Evolutionary conservation across 2,888 invertebrate genomes (phyloP).

Genomic region (Artemia sinica): DNA sequence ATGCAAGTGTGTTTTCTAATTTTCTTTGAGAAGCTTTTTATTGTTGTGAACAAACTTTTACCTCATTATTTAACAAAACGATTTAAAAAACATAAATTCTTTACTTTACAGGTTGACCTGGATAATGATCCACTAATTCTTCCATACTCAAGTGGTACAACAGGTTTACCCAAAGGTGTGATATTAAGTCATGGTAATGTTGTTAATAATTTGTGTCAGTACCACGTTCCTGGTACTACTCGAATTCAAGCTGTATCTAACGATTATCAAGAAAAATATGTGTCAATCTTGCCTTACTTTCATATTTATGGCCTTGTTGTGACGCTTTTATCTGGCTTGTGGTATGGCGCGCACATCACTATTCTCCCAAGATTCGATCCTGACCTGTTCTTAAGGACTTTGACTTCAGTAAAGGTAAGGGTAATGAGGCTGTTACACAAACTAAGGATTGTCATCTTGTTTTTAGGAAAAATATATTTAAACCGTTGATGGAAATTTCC

Average conservation of each 20-base stretch:
- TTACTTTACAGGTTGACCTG: constrained; percentile 17
- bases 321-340: constrained; percentile 43
- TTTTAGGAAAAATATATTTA: not conserved
- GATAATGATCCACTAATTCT: constrained; percentile 30
- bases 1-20: too few species aligned
- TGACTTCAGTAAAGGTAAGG: constrained; percentile 39
- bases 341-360: constrained; percentile 44
- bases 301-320: constrained; percentile 59
- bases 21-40: too few species aligned
- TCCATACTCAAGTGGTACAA: constrained; percentile 36
- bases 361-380: constrained; percentile 53
- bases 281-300: constrained; percentile 45
- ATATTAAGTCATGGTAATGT: constrained; percentile 44
- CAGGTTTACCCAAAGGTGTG: constrained; percentile 58
- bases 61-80: too few species aligned
- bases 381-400: constrained; percentile 47
- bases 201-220: constrained; percentile 37
- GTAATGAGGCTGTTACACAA: not conserved
- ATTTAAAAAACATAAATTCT: not conserved
- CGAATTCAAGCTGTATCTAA: constrained; percentile 13
- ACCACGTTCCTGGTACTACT: constrained; percentile 19
- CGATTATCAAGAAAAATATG: constrained; percentile 20
- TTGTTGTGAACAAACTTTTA: too few species aligned
- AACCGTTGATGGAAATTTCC: not conserved
- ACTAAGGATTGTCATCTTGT: constrained; percentile 20